Evolutionary conservation across 2,888 invertebrate species (phyloP), one percentile per base, ranked within the genome.

Genomic region (Neuroscelio doddi): DNA sequence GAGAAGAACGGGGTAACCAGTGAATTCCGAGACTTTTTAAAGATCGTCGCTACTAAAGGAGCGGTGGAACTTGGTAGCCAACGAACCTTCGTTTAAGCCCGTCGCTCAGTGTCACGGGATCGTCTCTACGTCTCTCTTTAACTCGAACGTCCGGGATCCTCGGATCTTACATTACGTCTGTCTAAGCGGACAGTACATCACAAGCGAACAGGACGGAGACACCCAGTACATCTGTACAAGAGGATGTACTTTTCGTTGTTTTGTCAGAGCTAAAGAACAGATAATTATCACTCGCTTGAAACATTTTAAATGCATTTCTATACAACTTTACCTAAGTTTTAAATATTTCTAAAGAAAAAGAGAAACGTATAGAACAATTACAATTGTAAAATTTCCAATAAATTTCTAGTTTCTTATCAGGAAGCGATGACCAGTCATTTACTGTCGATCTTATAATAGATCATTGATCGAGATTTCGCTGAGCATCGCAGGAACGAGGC

Each of bases 101-200:
- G 79, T 78, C 79, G 77, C 72, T 75, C 75, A 77, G 73, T 77
- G 79, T 79, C 79, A 69, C 74, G 68, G 74, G 52, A 74, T 74
- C 72, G 73, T 66, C 68, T 64, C 70, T 79, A 79, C 73, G 78
- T 79, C 79, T 78, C 76, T 71, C 75, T 78, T 78, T 72, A 73
- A 57, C 69, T 69, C 38, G 57, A 62, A 61, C 56, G 56, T 61
- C 57, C 58, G 56, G 58, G 59, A 59, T 55, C 59, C 41, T 34
- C 50, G 51, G 56, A 65, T 66, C 62, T 55, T 66, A 62, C 66
- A 66, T 66, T 66, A 66, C 66, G 66, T 66, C 66, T 58, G 66
- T 66, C 66, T 66, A 66, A 66, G 61, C 58, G 62, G 66, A 66
- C 66, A 66, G 61, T 66, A 53, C 66, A 66, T 66, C 66, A 66